Evolutionary conservation across 2,113 vertebrate genomes (phyloP).

Genomic region (Genyomyrus donnyi): DNA sequence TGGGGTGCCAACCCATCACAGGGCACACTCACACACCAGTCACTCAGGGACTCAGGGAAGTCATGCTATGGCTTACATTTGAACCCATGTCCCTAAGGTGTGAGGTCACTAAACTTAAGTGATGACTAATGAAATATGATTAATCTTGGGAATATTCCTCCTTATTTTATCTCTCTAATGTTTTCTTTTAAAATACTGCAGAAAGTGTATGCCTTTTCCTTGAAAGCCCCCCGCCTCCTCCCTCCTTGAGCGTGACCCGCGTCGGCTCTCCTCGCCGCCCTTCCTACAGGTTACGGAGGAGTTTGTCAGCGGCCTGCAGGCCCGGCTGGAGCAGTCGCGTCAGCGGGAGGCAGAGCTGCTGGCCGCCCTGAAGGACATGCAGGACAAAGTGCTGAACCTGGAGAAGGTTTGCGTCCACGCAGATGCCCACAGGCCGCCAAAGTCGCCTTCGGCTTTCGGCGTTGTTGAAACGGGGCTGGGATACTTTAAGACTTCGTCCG

Average conservation of each 20-base stretch:
- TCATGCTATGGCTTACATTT: neutral
- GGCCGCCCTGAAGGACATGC: constrained; percentile 84
- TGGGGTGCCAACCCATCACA: neutral
- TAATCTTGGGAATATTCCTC: neutral
- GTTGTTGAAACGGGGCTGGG: neutral
- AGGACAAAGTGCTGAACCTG: constrained; percentile 88
- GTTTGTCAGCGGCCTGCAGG: constrained; percentile 76
- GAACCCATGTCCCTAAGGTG: neutral
- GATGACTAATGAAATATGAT: neutral
- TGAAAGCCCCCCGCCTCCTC: neutral
- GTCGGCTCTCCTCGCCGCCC: neutral
- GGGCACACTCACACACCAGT: neutral
- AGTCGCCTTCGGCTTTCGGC: neutral
- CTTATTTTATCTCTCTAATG: neutral
- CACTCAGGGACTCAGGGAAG: neutral
- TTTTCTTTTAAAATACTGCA: neutral
- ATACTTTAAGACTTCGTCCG: neutral
- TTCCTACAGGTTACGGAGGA: constrained; percentile 66
- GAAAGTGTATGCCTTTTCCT: neutral
- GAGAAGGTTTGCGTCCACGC: constrained; percentile 69
- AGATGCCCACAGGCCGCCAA: neutral
- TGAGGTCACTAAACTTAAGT: neutral
- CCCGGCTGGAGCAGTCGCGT: constrained; percentile 76
- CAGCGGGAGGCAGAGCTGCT: constrained; percentile 77
- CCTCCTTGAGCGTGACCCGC: neutral